phyloP scores from a whole-genome alignment of 2,113 vertebrate genomes.

The Pholis gunnellus region DNA sequence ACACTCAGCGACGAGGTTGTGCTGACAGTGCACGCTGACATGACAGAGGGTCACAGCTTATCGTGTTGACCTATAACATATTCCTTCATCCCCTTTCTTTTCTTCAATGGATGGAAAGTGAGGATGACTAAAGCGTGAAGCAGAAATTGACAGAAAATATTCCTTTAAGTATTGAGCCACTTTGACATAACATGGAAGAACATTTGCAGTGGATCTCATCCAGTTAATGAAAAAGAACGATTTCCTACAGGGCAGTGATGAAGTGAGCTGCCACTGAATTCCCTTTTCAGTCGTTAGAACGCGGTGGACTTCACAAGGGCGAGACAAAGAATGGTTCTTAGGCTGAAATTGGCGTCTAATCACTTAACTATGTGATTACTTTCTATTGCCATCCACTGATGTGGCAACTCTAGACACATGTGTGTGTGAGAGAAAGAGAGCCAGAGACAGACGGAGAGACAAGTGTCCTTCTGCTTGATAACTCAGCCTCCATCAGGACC shows the following conservation, averaged over 20 bases:
- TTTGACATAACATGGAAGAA: neutral
- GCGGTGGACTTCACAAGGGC: conserved; percentile 36
- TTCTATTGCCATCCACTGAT: conserved; percentile 50
- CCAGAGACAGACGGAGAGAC: conserved; percentile 47
- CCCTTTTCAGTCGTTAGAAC: conserved; percentile 48
- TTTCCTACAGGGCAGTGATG: conserved; percentile 29
- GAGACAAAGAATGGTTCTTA: neutral
- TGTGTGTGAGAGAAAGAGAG: conserved; percentile 2
- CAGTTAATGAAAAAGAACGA: neutral
- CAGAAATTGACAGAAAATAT: neutral
- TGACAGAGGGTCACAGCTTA: neutral
- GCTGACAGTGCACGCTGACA: conserved; percentile 13
- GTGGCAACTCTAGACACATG: conserved; percentile 18
- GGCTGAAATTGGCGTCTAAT: conserved; percentile 44
- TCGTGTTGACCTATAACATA: neutral
- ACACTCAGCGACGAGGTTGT: neutral
- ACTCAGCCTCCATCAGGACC: conserved; percentile 66
- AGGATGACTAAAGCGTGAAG: neutral
- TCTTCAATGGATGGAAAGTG: neutral
- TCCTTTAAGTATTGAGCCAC: neutral
- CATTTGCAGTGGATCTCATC: neutral
- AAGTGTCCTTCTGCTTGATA: conserved; percentile 70
- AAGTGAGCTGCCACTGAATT: conserved; percentile 49
- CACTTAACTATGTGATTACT: conserved; percentile 59
- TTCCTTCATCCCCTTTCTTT: neutral